Base-by-base conservation (phyloP, 2,797 vertebrate genomes). In the Macropodus opercularis region DNA sequence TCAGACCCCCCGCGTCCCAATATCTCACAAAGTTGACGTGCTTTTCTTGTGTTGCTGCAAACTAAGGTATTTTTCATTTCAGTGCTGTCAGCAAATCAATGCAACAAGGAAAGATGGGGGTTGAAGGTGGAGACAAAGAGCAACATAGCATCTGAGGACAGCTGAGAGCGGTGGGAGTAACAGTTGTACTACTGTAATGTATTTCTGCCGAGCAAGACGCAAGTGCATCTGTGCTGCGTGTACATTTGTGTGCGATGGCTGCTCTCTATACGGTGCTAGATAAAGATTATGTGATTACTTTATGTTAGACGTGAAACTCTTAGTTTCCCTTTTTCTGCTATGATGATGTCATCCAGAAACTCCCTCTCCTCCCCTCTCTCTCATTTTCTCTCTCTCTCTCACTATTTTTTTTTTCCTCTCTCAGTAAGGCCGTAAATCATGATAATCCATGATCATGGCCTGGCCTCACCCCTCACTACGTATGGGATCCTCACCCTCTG, bases 31-130 rank as follows among this genome's bases (percentile, higher is more conserved):
- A 77, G 63, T 81, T 84, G 83, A 85, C 62, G 48, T 44, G 81
- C 69, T 82, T 87, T 80, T 72, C 61, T 85, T 80, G 84, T 80
- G 72, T 73, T 81, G 72, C 79, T 89, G 90, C 92, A 87, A 87
- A 90, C 87, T 91, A 83, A 92, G 91, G 91, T 92, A 90, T 92
- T 91, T 92, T 89, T 83, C 77, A 91, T 93, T 93, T 91, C 91
- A 87, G 86, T 65, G 57, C 61, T 63, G 81, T 93, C 92, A 93
- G 92, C 92, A 92, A 92, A 93, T 93, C 92, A 90, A 93, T 92
- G 88, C 62, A 80, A 83, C 82, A 75, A 80, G 74, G 69, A 81
- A 79, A 85, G 70, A 85, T 79, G 64, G 47, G 49, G 65, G 63
- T 64, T 53, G 69, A 67, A 69, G 75, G 65, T 71, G 72, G 62